Evolutionary conservation across 2,113 vertebrate species (phyloP).

Genomic region (Chascanopsetta lugubris): DNA sequence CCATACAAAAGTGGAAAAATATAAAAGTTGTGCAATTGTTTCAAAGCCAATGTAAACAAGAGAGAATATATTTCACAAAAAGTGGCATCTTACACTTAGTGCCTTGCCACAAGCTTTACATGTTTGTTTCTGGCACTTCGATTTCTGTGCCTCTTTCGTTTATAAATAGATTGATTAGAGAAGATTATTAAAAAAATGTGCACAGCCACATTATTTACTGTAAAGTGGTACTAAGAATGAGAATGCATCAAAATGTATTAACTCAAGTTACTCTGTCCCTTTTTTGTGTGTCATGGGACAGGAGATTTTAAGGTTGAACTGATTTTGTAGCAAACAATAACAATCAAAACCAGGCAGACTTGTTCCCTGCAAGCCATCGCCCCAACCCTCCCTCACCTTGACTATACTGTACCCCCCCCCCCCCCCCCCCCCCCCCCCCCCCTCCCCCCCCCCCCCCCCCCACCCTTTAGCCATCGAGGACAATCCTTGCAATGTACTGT

Average conservation of each 20-base stretch:
- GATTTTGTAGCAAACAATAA: slow-evolving; percentile 58
- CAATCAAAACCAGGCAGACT: slow-evolving; percentile 60
- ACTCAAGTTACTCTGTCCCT: slow-evolving; percentile 23
- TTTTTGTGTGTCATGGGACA: slow-evolving; percentile 16
- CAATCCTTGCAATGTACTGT: slow-evolving; percentile 65
- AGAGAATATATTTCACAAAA: slow-evolving; percentile 52
- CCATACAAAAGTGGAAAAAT: slow-evolving; percentile 67
- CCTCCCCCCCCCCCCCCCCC: slow-evolving; percentile 43
- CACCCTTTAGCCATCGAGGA: slow-evolving; percentile 59
- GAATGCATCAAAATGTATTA: slow-evolving; percentile 24
- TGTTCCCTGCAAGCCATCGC: slow-evolving; percentile 35
- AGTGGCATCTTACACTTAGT: slow-evolving; percentile 75
- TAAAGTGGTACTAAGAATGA: slow-evolving; percentile 49
- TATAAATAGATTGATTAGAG: slow-evolving; percentile 38
- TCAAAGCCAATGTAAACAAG: slow-evolving; percentile 60
- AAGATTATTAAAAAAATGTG: slow-evolving; percentile 45
- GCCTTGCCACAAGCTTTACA: slow-evolving; percentile 79
- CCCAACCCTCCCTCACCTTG: too few relatives aligned
- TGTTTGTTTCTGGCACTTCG: slow-evolving; percentile 65
- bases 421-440: too few relatives aligned
- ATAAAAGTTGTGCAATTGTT: slow-evolving; percentile 67
- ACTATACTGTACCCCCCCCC: slow-evolving; percentile 53
- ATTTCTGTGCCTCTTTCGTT: slow-evolving; percentile 66
- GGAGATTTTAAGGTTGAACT: slow-evolving; percentile 23
- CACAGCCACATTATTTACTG: slow-evolving; percentile 39